These are phyloP conservation scores for Nomada fucata DNA, from an alignment of 2,888 invertebrate genomes.

Conservation along the genomic window DNA sequence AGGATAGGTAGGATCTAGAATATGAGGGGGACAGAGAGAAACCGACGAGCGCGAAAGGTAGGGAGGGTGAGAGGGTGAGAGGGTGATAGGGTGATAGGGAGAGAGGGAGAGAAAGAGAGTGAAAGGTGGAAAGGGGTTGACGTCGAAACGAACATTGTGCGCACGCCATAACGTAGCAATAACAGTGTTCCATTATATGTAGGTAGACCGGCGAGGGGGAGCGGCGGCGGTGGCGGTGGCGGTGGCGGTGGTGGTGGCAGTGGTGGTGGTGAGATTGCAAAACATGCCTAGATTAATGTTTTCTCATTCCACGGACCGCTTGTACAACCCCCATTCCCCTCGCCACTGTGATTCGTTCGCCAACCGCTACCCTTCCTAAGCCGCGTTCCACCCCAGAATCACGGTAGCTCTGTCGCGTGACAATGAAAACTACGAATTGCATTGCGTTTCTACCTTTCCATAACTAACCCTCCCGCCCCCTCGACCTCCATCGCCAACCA, in stretches of 20 bases:
- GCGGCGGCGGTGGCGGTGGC: slow-evolving; percentile 57
- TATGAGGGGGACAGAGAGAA: slow-evolving; percentile 5
- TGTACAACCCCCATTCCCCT: slow-evolving; percentile 66
- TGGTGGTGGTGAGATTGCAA: slow-evolving; percentile 79
- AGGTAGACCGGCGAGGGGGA: slow-evolving; percentile 69
- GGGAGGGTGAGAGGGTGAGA: not conserved
- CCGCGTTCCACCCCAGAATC: slow-evolving; percentile 66
- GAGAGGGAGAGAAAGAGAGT: slow-evolving; percentile 5
- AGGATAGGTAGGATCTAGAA: slow-evolving; percentile 41
- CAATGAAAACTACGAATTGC: slow-evolving; percentile 78
- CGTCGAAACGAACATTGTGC: slow-evolving; percentile 79
- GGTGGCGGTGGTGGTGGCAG: slow-evolving; percentile 63
- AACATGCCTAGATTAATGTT: slow-evolving; percentile 84
- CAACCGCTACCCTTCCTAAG: slow-evolving; percentile 64
- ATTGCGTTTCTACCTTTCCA: slow-evolving; percentile 70
- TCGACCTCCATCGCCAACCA: not conserved
- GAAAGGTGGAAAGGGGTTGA: slow-evolving; percentile 54
- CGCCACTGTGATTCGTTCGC: slow-evolving; percentile 63
- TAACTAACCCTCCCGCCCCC: slow-evolving; percentile 48
- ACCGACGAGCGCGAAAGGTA: not conserved
- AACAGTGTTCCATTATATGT: slow-evolving; percentile 83
- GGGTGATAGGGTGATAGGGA: not conserved
- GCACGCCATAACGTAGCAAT: slow-evolving; percentile 82
- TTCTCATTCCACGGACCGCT: slow-evolving; percentile 80
- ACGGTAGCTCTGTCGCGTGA: slow-evolving; percentile 72